Evolutionary conservation across 2,797 vertebrate species (phyloP).

Genomic region (Neopelma chrysocephalum): DNA sequence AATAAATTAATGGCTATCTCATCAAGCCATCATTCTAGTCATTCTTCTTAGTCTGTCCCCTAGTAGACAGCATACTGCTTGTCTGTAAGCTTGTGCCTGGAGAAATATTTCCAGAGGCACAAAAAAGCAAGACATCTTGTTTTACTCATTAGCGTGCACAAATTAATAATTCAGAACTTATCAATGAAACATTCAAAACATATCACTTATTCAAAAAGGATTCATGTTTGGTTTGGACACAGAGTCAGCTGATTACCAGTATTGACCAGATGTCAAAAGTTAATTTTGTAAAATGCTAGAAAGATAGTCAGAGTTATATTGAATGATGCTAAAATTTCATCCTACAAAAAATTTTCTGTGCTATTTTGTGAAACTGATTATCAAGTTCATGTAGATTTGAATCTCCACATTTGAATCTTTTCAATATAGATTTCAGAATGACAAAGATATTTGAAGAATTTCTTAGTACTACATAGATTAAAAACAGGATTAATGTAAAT

Average conservation of each 20-base stretch:
- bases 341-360: not conserved
- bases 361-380: not conserved
- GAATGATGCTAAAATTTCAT: not conserved
- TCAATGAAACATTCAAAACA: not conserved
- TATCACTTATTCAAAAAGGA: not conserved
- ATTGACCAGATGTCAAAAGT: slow-evolving; percentile 45
- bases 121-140: not conserved
- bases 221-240: not conserved
- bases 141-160: not conserved
- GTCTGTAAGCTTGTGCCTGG: not conserved
- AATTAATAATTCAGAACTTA: not conserved
- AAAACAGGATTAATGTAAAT: slow-evolving; percentile 8
- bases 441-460: not conserved
- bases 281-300: slow-evolving; percentile 18
- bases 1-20: not conserved
- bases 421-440: not conserved
- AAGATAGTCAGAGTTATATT: not conserved
- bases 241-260: slow-evolving; percentile 12
- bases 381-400: not conserved
- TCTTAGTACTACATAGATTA: not conserved
- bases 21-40: not conserved
- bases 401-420: not conserved
- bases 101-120: not conserved
- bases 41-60: not conserved
- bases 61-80: not conserved